Conservation (phyloP, 2,888 invertebrate genomes). For the Eulithis prunata region DNA sequence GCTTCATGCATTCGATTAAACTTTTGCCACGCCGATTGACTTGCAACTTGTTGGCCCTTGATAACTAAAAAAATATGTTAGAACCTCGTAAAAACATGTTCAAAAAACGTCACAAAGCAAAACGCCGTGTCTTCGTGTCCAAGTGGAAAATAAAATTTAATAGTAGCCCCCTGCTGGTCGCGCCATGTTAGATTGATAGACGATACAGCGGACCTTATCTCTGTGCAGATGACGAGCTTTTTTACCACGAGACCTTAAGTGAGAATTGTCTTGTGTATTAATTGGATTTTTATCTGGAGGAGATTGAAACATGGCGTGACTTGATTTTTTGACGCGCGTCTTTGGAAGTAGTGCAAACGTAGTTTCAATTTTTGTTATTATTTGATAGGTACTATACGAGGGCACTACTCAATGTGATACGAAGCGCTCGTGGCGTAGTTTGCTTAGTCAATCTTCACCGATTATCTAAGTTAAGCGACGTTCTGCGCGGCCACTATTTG, state of each 20-base stretch:
- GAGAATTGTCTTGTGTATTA: conserved; percentile 74
- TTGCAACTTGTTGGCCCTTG: background rate
- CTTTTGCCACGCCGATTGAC: background rate
- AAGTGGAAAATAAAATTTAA: conserved; percentile 62
- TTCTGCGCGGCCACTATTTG: no score
- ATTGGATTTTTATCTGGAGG: conserved; percentile 72
- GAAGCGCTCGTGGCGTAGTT: no score
- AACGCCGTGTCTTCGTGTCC: conserved; percentile 42
- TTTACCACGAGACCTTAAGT: conserved; percentile 66
- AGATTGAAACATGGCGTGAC: conserved; percentile 45
- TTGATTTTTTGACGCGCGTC: conserved; percentile 25
- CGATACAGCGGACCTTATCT: conserved; percentile 68
- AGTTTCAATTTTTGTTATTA: no score
- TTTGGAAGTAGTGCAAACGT: conserved; percentile 7
- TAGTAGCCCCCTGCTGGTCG: conserved; percentile 69
- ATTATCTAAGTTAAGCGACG: no score
- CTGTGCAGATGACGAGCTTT: conserved; percentile 58
- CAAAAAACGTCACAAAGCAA: conserved; percentile 33
- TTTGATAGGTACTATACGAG: no score
- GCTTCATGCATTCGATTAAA: no score
- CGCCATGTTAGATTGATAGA: conserved; percentile 77
- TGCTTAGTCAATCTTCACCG: no score
- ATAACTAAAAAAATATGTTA: conserved; percentile 5
- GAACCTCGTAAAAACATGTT: conserved; percentile 16
- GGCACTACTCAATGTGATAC: no score